phyloP scores from a whole-genome alignment of 2,797 vertebrate species.

The Propithecus perrieri region DNA sequence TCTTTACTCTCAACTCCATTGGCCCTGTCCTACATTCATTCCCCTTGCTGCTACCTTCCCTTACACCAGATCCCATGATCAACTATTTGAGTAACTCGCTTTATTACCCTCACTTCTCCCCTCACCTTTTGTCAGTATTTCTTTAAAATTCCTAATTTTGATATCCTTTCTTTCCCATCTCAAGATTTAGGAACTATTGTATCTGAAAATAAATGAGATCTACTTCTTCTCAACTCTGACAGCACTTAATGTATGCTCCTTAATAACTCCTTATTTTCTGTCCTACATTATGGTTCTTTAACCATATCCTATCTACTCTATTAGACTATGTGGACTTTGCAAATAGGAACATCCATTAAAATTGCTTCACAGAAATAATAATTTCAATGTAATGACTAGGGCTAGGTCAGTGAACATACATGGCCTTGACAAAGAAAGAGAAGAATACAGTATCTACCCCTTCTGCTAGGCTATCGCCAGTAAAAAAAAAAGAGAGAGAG shows the following conservation, averaged over 20 bases:
- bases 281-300: not conserved
- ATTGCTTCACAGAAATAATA: not conserved
- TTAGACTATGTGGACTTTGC: not conserved
- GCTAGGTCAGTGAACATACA: not conserved
- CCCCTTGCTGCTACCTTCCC: not conserved
- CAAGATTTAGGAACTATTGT: not conserved
- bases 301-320: not conserved
- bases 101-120: not conserved
- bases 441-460: not conserved
- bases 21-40: not conserved
- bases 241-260: not conserved
- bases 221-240: not conserved
- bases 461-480: not conserved
- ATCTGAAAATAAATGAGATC: constrained; percentile 32
- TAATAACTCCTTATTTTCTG: not conserved
- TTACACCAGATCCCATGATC: not conserved
- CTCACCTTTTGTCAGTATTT: not conserved
- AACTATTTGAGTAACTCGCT: not conserved
- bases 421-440: not conserved
- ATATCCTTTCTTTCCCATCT: not conserved
- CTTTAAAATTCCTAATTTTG: not conserved
- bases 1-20: not conserved
- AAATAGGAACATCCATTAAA: constrained; percentile 42
- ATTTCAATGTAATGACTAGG: constrained; percentile 18
- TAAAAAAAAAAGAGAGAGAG: not conserved